These are phyloP conservation scores for Physeter macrocephalus DNA, from an alignment of 2,113 vertebrate species.

Conservation along the genomic window DNA sequence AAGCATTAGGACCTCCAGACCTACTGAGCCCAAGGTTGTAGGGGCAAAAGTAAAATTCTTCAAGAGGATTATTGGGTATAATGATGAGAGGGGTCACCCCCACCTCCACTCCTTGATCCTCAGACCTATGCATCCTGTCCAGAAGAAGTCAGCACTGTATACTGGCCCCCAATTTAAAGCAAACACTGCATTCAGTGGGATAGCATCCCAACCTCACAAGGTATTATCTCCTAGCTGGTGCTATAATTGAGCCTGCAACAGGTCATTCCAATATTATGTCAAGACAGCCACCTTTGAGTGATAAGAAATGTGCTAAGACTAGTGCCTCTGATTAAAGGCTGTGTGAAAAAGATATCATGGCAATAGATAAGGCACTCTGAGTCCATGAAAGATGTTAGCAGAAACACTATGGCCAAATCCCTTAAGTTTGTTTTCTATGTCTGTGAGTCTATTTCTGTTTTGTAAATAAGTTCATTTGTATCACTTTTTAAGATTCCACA, in stretches of 20 bases:
- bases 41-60: background rate
- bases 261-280: background rate
- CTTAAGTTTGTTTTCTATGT: background rate
- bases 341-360: background rate
- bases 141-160: background rate
- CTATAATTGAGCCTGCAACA: background rate
- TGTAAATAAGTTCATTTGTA: background rate
- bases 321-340: background rate
- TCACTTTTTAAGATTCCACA: background rate
- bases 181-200: background rate
- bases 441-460: background rate
- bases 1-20: background rate
- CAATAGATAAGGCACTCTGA: background rate
- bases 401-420: background rate
- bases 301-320: background rate
- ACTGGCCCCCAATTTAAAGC: background rate
- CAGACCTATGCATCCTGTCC: background rate
- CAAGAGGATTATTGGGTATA: background rate
- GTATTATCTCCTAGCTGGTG: background rate
- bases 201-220: background rate
- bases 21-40: background rate
- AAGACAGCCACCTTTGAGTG: background rate
- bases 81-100: background rate
- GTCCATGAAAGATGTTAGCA: background rate
- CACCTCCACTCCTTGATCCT: background rate